Conservation (phyloP, 2,888 invertebrate species). For the Dicyrtomina minuta region DNA sequence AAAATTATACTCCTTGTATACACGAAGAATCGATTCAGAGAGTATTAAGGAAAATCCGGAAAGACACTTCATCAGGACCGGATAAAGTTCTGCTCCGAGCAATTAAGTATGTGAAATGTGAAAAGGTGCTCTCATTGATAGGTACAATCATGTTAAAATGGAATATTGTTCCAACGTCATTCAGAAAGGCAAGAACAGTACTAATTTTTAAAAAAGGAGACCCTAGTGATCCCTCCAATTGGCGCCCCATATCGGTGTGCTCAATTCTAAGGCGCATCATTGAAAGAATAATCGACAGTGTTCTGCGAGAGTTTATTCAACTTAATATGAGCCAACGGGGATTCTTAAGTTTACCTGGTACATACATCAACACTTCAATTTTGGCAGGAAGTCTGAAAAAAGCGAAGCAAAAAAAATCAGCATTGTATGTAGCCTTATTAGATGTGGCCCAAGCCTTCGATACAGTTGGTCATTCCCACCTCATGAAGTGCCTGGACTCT, state of each 20-base stretch:
- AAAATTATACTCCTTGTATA: no score
- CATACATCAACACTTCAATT: conserved; percentile 1
- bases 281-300: background rate
- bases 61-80: background rate
- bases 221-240: background rate
- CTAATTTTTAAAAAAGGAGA: background rate
- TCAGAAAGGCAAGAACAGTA: background rate
- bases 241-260: conserved; percentile 12
- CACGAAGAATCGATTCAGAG: no score
- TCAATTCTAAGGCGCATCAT: background rate
- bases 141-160: background rate
- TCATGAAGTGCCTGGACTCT: background rate
- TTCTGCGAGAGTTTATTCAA: background rate
- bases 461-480: background rate
- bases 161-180: background rate
- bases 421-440: background rate
- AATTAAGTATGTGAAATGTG: background rate
- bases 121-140: background rate
- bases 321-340: conserved; percentile 9
- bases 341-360: background rate
- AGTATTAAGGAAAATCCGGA: no score
- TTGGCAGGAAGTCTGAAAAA: background rate
- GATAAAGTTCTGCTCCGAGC: background rate
- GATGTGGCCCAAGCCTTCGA: conserved; percentile 10
- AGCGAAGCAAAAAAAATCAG: background rate